Evolutionary conservation across 2,797 vertebrate genomes (phyloP).

Genomic region (Falco columbarius): DNA sequence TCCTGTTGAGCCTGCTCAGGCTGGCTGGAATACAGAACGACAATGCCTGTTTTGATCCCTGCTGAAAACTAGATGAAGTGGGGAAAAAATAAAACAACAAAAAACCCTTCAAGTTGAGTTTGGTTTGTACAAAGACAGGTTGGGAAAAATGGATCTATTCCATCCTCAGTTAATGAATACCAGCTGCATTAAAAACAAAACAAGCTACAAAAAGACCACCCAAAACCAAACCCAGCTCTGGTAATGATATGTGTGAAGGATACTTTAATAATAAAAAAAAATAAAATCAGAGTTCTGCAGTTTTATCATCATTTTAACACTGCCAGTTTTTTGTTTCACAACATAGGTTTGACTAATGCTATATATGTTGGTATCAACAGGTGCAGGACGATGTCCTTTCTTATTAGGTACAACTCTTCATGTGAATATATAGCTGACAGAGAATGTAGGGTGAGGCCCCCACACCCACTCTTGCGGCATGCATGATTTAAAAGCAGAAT

Average conservation of each 20-base stretch:
- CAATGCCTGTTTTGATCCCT: background rate
- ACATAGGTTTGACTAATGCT: background rate
- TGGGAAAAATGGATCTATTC: background rate
- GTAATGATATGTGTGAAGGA: background rate
- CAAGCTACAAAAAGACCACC: background rate
- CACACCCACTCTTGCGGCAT: background rate
- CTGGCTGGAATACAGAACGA: background rate
- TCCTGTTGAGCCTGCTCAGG: slow-evolving; percentile 4
- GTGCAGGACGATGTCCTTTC: too few species aligned
- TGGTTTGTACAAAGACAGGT: background rate
- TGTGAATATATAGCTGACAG: background rate
- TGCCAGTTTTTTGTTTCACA: background rate
- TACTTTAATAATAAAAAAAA: background rate
- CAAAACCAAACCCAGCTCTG: background rate
- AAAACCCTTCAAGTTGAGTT: background rate
- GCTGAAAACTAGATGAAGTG: background rate
- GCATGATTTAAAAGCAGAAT: background rate
- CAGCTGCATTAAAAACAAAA: background rate
- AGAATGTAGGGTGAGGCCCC: background rate
- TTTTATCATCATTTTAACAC: background rate
- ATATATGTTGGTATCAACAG: background rate
- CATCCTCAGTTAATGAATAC: background rate
- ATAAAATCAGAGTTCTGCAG: background rate
- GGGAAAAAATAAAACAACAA: background rate
- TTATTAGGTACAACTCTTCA: background rate